Evolutionary conservation across 2,113 vertebrate genomes (phyloP), one percentile per base, ranked within the genome.

Genomic region (Heteronetta atricapilla): DNA sequence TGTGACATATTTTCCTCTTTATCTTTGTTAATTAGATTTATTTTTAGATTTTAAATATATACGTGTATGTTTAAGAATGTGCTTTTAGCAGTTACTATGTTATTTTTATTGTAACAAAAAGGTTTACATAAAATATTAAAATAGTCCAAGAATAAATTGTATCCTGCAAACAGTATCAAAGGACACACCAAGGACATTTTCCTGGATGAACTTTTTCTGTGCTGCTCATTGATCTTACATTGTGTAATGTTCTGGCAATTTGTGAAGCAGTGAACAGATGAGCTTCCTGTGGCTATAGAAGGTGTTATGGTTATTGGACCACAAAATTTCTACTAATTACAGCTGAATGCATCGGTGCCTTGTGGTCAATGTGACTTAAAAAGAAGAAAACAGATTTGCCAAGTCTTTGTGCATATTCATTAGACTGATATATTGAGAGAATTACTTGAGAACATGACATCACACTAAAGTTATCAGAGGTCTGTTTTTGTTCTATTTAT

Each of bases 181-280:
- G 86, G 55, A 19, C 52, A 48, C 26, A 4, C 63, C 73, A 90
- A 78, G 66, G 82, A 72, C 59, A 11, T 70, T 73, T 83, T 94
- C 75, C 94, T 91, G 91, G 89, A 93, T 91, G 91, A 88, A 88
- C 72, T 52, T 94, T 63, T 74, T 15, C 68, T 82, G 68, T 88
- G 55, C 68, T 86, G 50, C 52, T 88, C 0, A 0, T 84, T 89
- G 89, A 89, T 90, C 13, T 89, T 59, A 22, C 5, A 52, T 46
- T 93, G 58, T 87, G 91, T 77, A 89, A 89, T 70, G 15, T 93
- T 80, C 73, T 93, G 94, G 58, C 82, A 93, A 23, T 68, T 59
- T 90, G 60, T 83, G 79, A 88, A 75, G 68, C 67, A 83, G 34
- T 38, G 60, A 85, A 82, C 55, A 88, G 72, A 74, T 38, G 78